Conservation (phyloP, 2,888 invertebrate genomes). For the Ctenicera cuprea region DNA sequence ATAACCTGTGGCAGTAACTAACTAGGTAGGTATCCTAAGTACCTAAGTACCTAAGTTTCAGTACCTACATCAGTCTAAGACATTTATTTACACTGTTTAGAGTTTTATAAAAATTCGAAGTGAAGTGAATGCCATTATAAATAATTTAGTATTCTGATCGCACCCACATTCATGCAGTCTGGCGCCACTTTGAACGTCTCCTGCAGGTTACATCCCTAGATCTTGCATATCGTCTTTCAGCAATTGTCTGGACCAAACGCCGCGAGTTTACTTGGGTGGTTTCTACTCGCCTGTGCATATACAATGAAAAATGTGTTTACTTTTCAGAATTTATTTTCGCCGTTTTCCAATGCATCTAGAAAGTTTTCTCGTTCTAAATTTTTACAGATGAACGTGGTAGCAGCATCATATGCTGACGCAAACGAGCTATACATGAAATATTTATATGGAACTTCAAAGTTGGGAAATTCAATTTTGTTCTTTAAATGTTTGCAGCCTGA, state of each 20-base stretch:
- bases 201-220: conserved; percentile 45
- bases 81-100: too few species aligned
- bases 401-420: conserved; percentile 57
- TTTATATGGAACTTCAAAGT: conserved; percentile 59
- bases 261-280: conserved; percentile 59
- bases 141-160: conserved; percentile 49
- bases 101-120: neutral
- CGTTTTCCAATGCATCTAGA: conserved; percentile 44
- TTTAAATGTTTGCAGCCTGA: conserved; percentile 59
- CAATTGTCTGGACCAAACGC: conserved; percentile 57
- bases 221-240: conserved; percentile 56
- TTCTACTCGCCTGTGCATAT: conserved; percentile 58
- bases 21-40: too few species aligned
- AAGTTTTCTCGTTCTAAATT: conserved; percentile 54
- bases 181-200: conserved; percentile 44
- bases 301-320: conserved; percentile 62
- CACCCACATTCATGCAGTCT: conserved; percentile 43
- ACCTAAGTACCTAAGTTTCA: too few species aligned
- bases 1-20: too few species aligned
- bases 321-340: conserved; percentile 54
- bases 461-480: conserved; percentile 60
- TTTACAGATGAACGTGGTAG: conserved; percentile 56
- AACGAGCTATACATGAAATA: conserved; percentile 61
- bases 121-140: conserved; percentile 8
- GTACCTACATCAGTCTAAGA: too few species aligned